Percentiles rank a stretch among this genome's conserved stretches.
Evolutionary conservation across 2,888 invertebrate species (phyloP).

Genomic region (Zygothrica quintamaculata): DNA sequence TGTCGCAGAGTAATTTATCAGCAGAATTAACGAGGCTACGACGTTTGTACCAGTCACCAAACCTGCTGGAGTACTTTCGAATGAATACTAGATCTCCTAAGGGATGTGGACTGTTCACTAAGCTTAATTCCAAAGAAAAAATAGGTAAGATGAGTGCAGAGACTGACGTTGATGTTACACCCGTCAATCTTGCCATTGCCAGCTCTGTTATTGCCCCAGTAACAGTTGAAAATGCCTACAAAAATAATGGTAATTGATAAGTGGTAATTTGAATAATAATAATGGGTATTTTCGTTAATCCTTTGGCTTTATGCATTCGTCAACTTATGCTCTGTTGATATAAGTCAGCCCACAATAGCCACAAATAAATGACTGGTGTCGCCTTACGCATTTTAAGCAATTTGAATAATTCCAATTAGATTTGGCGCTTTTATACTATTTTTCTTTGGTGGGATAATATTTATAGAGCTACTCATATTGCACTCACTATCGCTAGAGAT

Average conservation of each 20-base stretch:
- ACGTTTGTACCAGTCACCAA: conserved; percentile 89
- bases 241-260: neutral
- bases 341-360: conserved; percentile 24
- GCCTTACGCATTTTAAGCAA: conserved; percentile 32
- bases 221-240: conserved; percentile 71
- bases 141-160: conserved; percentile 77
- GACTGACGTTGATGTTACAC: conserved; percentile 57
- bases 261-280: neutral
- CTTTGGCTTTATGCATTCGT: neutral
- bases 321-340: conserved; percentile 39
- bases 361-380: conserved; percentile 20
- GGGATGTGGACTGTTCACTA: conserved; percentile 49
- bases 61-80: conserved; percentile 91
- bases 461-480: too few relatives aligned
- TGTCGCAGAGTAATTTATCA: conserved; percentile 89
- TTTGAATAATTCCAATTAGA: neutral
- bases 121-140: conserved; percentile 72
- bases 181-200: conserved; percentile 68
- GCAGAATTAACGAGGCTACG: conserved; percentile 90
- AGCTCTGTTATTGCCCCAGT: conserved; percentile 66
- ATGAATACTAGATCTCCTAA: conserved; percentile 74
- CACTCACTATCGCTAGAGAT: too few relatives aligned
- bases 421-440: too few relatives aligned
- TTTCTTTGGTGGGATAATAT: too few relatives aligned
- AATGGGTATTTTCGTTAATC: neutral